Percentiles rank a stretch among this genome's conserved stretches.
Evolutionary conservation across 2,113 vertebrate species (phyloP).

Genomic region (Cranoglanis bouderius): DNA sequence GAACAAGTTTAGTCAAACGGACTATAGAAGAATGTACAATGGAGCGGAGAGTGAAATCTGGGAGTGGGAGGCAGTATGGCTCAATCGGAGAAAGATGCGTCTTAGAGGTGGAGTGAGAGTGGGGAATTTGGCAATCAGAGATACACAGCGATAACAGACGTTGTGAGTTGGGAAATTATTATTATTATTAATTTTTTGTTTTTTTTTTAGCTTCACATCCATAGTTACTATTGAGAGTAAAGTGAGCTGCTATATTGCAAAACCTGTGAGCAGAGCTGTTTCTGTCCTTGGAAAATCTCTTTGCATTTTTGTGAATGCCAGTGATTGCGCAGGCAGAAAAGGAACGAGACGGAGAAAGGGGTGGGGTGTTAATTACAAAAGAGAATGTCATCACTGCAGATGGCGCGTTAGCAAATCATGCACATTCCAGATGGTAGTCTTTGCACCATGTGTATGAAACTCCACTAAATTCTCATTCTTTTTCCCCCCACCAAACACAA

Average conservation of each 20-base stretch:
- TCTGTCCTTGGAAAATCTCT: constrained; percentile 54
- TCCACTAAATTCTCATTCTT: neutral
- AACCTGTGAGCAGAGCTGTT: neutral
- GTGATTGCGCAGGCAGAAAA: constrained; percentile 17
- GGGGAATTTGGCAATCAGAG: neutral
- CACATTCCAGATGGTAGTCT: constrained; percentile 62
- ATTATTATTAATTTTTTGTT: neutral
- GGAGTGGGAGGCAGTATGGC: neutral
- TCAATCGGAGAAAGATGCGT: constrained; percentile 1
- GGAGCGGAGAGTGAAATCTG: constrained; percentile 2
- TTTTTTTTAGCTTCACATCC: neutral
- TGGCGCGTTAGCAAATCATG: constrained; percentile 52
- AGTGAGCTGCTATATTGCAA: neutral
- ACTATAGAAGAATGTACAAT: neutral
- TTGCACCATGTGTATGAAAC: constrained; percentile 43
- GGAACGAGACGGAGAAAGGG: constrained; percentile 32
- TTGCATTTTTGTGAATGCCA: constrained; percentile 48
- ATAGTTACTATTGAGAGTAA: neutral
- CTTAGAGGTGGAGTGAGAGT: neutral
- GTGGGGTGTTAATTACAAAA: constrained; percentile 57
- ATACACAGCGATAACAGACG: neutral
- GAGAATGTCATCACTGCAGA: constrained; percentile 57
- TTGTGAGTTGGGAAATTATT: neutral
- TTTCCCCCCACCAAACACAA: neutral
- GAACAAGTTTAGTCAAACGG: neutral